Percentiles rank a stretch among this genome's conserved stretches.
Conservation (phyloP, 2,888 invertebrate species). For the Bibio marci region DNA sequence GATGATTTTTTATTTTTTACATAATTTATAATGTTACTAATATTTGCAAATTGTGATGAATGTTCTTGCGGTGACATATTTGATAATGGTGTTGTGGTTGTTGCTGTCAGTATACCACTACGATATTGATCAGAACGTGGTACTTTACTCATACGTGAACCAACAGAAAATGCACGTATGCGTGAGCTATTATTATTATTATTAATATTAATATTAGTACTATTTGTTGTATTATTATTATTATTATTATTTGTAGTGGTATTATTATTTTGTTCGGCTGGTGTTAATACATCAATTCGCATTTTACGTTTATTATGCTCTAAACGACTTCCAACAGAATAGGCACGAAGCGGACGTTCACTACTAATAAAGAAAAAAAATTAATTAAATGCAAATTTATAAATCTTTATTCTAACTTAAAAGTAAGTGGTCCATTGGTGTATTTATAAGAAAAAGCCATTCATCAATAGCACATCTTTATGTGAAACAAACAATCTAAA, state of each 20-base stretch:
- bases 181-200: conserved; percentile 27
- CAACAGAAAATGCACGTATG: conserved; percentile 62
- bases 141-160: conserved; percentile 33
- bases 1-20: conserved; percentile 37
- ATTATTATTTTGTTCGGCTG: conserved; percentile 25
- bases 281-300: conserved; percentile 28
- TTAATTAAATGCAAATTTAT: too few species aligned
- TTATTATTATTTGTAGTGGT: too few species aligned
- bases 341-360: conserved; percentile 53
- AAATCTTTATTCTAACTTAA: conserved; percentile 11
- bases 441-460: too few species aligned
- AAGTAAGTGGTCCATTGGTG: too few species aligned
- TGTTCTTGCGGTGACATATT: not conserved
- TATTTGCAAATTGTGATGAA: conserved; percentile 4
- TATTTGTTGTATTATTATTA: too few species aligned
- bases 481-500: too few species aligned
- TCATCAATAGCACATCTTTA: too few species aligned
- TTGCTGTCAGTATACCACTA: conserved; percentile 16
- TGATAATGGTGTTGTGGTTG: not conserved
- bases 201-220: too few species aligned
- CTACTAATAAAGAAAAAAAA: conserved; percentile 17
- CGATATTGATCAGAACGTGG: conserved; percentile 23
- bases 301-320: conserved; percentile 40
- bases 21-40: conserved; percentile 8
- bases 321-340: conserved; percentile 71